Base-by-base conservation (phyloP, 2,113 vertebrate species). In the Falco punctatus region DNA sequence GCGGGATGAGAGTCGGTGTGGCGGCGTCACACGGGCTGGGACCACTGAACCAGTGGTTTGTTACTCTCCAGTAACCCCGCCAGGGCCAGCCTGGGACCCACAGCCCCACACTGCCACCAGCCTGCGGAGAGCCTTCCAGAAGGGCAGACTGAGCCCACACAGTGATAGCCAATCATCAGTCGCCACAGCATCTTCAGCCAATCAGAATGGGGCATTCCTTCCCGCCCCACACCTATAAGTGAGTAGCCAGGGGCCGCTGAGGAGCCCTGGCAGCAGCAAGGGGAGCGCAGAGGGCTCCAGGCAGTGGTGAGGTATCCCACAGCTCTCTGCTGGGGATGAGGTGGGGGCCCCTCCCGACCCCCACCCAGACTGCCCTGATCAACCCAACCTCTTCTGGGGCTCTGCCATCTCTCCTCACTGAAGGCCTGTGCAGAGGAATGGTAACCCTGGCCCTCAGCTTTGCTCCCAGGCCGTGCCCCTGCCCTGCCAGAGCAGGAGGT, bases 31-130 rank as follows among this genome's bases (percentile, higher is more conserved):
- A 3, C 1, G 4, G 17, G 5, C 58, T 27, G 32, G 11, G 27
- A 38, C 26, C 2, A 0, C 30, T 10, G 22, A 26, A 54, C 33
- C 26, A 19, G 6, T 3, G 38, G 38, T 38, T 38, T 4, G 0
- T 19, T 30, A 16, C 14, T 32, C 38, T 8, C 24, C 20, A 59
- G 11, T 4, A 17, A 30, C 2, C 44, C 8, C 28, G 7, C 5
- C 2, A 1, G 6, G 2, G 21, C 11, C 12, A 59, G 17, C 6
- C 17, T 3, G 3, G 6, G 8, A 13, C 52, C 17, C 1, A 0
- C 30, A 9, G 6, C 22, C 49, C 28, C 71, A 52, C 11, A 15
- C 22, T 35, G 7, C 33, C 26, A n/a, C 40, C 48, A n/a, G 9
- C 38, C n/a, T 9, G 12, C 2, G 8, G 5, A 69, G 44, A 15